phyloP scores from a whole-genome alignment of 2,113 vertebrate species.

The Phaetusa simplex region DNA sequence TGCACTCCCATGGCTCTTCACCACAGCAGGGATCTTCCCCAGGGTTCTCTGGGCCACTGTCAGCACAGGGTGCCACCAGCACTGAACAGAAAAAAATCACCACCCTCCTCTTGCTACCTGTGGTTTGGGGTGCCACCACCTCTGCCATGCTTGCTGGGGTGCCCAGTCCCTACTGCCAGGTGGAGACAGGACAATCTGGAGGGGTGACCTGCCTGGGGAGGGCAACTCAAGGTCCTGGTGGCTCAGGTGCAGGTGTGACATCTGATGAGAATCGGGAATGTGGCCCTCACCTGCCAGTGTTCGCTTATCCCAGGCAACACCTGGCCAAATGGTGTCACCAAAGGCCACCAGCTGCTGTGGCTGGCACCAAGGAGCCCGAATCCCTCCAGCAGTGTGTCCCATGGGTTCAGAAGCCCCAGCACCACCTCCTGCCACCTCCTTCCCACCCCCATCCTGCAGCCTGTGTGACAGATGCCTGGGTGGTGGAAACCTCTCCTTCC shows the following conservation, averaged over 20 bases:
- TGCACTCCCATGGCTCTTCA: rapidly evolving
- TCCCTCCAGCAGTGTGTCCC: not conserved
- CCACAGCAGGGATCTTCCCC: rapidly evolving
- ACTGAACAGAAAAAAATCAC: not conserved
- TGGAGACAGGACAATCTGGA: not conserved
- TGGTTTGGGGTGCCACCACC: not conserved
- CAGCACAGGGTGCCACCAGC: not conserved
- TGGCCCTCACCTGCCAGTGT: rapidly evolving
- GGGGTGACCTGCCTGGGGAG: too few relatives aligned
- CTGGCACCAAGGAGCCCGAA: not conserved
- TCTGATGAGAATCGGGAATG: rapidly evolving
- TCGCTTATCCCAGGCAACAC: rapidly evolving
- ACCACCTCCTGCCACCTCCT: not conserved
- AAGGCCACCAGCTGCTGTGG: not conserved
- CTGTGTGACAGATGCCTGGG: not conserved
- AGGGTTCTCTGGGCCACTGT: not conserved
- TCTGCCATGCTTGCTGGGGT: not conserved
- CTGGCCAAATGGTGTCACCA: not conserved
- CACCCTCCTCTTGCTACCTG: not conserved
- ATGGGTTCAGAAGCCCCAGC: not conserved
- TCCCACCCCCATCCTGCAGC: not conserved
- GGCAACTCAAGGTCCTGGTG: not conserved
- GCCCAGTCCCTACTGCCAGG: not conserved
- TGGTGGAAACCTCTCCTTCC: not conserved
- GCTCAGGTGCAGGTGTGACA: not conserved